Evolutionary conservation across 2,113 vertebrate genomes (phyloP), one percentile per base, ranked within the genome.

Genomic region (Dunckerocampus dactyliophorus): DNA sequence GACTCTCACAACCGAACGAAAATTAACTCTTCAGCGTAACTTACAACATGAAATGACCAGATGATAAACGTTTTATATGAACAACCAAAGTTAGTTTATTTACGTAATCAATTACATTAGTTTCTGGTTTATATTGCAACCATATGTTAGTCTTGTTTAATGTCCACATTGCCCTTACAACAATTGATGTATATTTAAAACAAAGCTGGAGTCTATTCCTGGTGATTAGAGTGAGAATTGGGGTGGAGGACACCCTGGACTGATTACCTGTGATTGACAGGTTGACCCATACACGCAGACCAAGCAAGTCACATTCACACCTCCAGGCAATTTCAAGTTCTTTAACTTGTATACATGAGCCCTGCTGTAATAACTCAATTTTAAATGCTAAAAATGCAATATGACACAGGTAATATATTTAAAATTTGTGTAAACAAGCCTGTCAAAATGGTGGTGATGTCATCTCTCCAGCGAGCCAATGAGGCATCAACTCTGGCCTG

Each of bases 401-500:
- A 9, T 15, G 9, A 11, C 24, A 13, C n/a, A 9, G 24, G 3
- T 28, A 28, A n/a, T n/a, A n/a, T n/a, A n/a, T n/a, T 28, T 2
- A 28, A 28, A 28, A 5, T 28, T 20, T 20, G 21, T 20, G 20
- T 28, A 49, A 19, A 28, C 12, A 6, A 6, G 20, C 34, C n/a
- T 8, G 6, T 62, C n/a, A 11, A 20, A n/a, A 11, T 21, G 39
- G 24, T 31, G 39, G 49, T 28, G 51, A 45, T 24, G 10, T n/a
- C 47, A 8, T 64, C 11, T 72, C 13, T 75, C 21, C 68, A 92
- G 91, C 73, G 72, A 56, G 88, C 82, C 53, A 87, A 75, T 69
- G 79, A 91, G 62, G 86, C 84, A 5, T 81, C 84, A 0, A 83
- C 87, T 2, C 64, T 92, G 71, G 48, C 77, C 43, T 91, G 89